A percentile compares a stretch with the other conserved stretches of the same genome.
Conservation (phyloP, 1,140 invertebrate genomes). For the Cecropterus lyciades region DNA sequence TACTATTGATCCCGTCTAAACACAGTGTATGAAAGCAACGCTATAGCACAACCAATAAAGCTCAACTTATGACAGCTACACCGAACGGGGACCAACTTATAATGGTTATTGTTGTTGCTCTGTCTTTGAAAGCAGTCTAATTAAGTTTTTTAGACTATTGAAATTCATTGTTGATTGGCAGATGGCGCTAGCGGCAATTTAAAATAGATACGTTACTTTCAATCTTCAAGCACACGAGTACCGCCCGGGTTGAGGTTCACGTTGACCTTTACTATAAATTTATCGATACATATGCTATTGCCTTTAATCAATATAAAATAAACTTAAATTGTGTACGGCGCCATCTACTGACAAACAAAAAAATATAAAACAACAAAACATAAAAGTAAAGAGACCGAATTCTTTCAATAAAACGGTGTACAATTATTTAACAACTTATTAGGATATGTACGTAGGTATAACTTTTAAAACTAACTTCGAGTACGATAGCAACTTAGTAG, state of each 20-base stretch:
- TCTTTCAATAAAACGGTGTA: no score
- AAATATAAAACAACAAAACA: no score
- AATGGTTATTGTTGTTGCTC: constrained; percentile 54
- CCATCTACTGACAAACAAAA: no score
- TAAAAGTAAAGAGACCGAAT: no score
- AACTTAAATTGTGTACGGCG: background rate
- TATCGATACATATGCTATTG: background rate
- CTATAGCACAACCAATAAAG: constrained; percentile 38
- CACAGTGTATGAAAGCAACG: constrained; percentile 36
- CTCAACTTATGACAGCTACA: constrained; percentile 30
- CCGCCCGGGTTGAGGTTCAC: constrained; percentile 2
- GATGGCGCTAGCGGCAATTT: constrained; percentile 77
- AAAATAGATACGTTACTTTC: constrained; percentile 74
- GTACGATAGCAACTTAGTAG: no score
- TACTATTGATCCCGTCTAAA: constrained; percentile 26
- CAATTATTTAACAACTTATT: no score
- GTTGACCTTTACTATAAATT: constrained; percentile 19
- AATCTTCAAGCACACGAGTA: constrained; percentile 43
- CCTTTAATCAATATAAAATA: background rate
- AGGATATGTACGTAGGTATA: no score
- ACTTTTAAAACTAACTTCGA: no score
- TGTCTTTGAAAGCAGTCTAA: constrained; percentile 78
- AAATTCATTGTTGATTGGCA: constrained; percentile 78
- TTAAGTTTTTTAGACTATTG: constrained; percentile 79
- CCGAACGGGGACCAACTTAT: constrained; percentile 24